phyloP scores from a whole-genome alignment of 2,113 vertebrate genomes.

The Corydoras maculifer region DNA sequence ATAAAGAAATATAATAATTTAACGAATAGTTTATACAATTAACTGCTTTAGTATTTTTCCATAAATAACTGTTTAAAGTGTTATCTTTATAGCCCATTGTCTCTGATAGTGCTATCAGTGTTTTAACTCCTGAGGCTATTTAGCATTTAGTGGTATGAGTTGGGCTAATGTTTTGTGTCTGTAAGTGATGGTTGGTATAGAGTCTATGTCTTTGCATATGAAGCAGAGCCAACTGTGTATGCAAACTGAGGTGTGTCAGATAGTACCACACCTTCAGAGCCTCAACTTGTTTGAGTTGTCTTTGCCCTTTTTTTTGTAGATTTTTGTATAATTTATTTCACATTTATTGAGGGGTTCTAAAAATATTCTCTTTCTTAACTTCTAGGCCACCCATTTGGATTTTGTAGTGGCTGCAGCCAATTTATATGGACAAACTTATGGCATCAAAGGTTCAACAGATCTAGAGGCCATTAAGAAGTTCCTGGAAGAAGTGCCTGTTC shows the following conservation, averaged over 20 bases:
- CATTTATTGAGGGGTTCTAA: no score
- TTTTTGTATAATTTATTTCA: no score
- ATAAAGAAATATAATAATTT: no score
- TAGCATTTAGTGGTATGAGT: conserved; percentile 20
- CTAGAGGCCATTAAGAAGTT: neutral
- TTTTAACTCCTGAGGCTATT: conserved; percentile 5
- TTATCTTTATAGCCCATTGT: conserved; percentile 24
- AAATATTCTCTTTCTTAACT: conserved; percentile 20
- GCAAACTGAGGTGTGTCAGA: neutral
- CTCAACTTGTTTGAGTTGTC: neutral
- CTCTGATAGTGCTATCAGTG: conserved; percentile 14
- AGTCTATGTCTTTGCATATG: conserved; percentile 4
- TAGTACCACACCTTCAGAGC: no score
- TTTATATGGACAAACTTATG: conserved; percentile 70
- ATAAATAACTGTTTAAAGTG: neutral
- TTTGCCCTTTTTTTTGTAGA: neutral
- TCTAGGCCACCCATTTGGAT: conserved; percentile 69
- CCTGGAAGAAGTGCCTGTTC: conserved; percentile 52
- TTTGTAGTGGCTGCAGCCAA: conserved; percentile 75
- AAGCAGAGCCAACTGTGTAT: neutral
- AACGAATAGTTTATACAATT: no score
- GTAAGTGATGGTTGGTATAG: neutral
- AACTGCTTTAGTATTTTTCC: no score
- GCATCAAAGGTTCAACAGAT: conserved; percentile 58
- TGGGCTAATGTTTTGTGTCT: neutral